Conservation (phyloP, 2,888 invertebrate species). For the Anarsia innoxiella region DNA sequence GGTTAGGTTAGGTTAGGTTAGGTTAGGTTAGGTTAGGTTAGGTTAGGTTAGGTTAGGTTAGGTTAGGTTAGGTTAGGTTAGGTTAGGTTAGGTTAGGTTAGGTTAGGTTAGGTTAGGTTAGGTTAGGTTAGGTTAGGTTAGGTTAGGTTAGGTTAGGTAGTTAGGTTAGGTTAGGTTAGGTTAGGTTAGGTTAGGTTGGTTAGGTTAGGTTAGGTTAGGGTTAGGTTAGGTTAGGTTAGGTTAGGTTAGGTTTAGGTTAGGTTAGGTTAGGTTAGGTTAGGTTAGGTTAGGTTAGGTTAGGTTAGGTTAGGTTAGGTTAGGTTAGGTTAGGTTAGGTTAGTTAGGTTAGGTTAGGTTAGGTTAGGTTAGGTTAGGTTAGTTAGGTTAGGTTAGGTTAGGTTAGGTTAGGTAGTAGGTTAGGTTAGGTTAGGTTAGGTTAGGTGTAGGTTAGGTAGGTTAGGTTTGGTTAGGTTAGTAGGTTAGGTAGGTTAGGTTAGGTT, state of each 20-base stretch:
- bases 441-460: conserved; percentile 16
- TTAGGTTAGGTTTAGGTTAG: conserved; percentile 31
- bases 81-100: conserved; percentile 28
- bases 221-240: conserved; percentile 30
- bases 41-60: conserved; percentile 27
- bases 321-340: conserved; percentile 40
- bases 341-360: conserved; percentile 37
- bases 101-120: conserved; percentile 29
- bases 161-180: conserved; percentile 26
- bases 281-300: conserved; percentile 29
- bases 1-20: conserved; percentile 27
- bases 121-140: conserved; percentile 29
- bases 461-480: conserved; percentile 19
- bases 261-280: conserved; percentile 36
- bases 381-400: conserved; percentile 12
- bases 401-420: conserved; percentile 11
- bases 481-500: conserved; percentile 17
- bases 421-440: conserved; percentile 12
- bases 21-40: conserved; percentile 27
- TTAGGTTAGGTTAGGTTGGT: conserved; percentile 25
- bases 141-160: conserved; percentile 29
- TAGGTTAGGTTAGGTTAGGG: conserved; percentile 30
- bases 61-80: conserved; percentile 27
- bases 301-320: conserved; percentile 40
- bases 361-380: conserved; percentile 28